A percentile compares a stretch with the other conserved stretches of the same genome.
Evolutionary conservation across 2,113 vertebrate species (phyloP).

Genomic region (Oryzias melastigma): DNA sequence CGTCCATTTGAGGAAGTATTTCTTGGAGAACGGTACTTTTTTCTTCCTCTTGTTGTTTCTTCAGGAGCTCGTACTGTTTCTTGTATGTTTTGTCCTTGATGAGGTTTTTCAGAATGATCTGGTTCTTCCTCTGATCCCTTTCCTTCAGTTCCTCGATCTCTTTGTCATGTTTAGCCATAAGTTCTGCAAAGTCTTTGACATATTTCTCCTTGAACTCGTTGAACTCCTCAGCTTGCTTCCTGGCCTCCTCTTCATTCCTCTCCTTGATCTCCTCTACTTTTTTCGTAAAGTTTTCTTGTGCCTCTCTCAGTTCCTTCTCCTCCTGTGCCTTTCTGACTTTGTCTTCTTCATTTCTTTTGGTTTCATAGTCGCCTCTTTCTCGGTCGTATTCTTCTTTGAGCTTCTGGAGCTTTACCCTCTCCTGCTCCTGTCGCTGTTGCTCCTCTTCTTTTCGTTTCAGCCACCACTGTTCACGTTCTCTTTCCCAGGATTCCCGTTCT

Average conservation of each 20-base stretch:
- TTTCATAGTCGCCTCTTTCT: neutral
- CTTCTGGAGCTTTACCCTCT: neutral
- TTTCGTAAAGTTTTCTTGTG: slow-evolving; percentile 2
- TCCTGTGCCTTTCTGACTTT: slow-evolving; percentile 2
- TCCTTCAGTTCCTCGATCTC: neutral
- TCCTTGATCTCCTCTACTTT: neutral
- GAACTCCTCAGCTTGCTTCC: slow-evolving; percentile 35
- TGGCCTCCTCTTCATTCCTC: slow-evolving; percentile 21
- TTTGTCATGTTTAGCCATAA: slow-evolving; percentile 3
- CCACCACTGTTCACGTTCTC: slow-evolving; percentile 7
- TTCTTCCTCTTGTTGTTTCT: slow-evolving; percentile 6
- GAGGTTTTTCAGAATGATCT: neutral
- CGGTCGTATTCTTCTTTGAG: slow-evolving; percentile 19
- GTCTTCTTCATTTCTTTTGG: slow-evolving; percentile 3
- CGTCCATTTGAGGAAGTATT: neutral
- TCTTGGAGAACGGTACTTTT: neutral
- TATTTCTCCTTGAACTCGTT: slow-evolving; percentile 39
- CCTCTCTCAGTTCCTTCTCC: neutral
- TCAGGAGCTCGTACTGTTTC: neutral
- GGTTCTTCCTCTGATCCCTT: neutral
- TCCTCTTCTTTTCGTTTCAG: slow-evolving; percentile 13
- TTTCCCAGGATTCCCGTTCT: slow-evolving; percentile 24
- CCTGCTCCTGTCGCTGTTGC: neutral
- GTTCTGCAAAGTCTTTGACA: neutral
- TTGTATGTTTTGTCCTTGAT: neutral